A percentile compares a stretch with the other conserved stretches of the same genome.
Evolutionary conservation across 1,140 invertebrate genomes (phyloP).

Genomic region (Dendrolimus punctatus): DNA sequence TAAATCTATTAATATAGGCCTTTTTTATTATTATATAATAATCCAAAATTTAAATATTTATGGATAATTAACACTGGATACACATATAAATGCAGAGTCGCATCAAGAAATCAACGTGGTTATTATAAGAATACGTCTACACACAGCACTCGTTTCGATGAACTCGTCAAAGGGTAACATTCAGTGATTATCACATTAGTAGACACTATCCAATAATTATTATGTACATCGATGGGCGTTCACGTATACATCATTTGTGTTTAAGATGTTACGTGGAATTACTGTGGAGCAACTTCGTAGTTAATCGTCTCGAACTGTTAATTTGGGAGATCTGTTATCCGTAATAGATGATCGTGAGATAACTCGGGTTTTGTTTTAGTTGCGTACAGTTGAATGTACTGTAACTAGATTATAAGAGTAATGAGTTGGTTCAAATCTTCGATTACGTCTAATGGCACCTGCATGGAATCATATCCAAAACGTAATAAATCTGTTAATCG

Average conservation of each 20-base stretch:
- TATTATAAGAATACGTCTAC: constrained; percentile 20
- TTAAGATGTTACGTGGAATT: constrained; percentile 56
- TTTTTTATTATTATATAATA: no score
- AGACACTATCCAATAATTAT: constrained; percentile 51
- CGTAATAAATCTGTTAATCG: no score
- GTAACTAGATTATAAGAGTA: no score
- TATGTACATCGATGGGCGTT: constrained; percentile 49
- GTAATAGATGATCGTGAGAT: constrained; percentile 43
- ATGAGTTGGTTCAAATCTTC: no score
- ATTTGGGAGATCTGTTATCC: constrained; percentile 49
- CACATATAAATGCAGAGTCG: no score
- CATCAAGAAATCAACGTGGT: constrained; percentile 28
- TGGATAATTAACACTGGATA: no score
- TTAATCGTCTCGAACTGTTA: constrained; percentile 47
- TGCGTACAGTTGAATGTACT: neutral
- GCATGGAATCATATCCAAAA: no score
- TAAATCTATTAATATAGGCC: no score
- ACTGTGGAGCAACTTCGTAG: constrained; percentile 20
- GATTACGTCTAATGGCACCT: no score
- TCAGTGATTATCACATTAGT: constrained; percentile 60
- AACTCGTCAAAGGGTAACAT: constrained; percentile 57
- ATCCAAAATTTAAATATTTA: no score
- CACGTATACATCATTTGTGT: constrained; percentile 61
- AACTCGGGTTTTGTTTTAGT: constrained; percentile 13
- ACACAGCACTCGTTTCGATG: constrained; percentile 39